Conservation (phyloP, 2,797 vertebrate genomes). For the Squalus acanthias region DNA sequence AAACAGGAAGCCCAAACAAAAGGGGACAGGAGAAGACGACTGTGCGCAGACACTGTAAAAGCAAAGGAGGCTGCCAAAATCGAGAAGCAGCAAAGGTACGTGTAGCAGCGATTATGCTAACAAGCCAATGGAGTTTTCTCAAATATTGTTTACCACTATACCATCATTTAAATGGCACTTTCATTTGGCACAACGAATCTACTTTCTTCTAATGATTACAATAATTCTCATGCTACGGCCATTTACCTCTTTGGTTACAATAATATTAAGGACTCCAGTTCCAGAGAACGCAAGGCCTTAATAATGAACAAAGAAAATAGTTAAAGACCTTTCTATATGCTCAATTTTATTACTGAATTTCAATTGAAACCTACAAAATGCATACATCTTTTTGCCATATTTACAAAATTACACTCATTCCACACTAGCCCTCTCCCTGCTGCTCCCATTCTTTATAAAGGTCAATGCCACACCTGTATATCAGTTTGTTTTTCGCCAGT, state of each 20-base stretch:
- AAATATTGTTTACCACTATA: neutral
- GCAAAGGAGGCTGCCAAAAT: slow-evolving; percentile 97
- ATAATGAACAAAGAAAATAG: neutral
- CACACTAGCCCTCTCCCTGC: neutral
- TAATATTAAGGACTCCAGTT: neutral
- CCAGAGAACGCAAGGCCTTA: neutral
- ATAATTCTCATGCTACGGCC: neutral
- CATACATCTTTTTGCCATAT: neutral
- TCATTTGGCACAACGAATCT: neutral
- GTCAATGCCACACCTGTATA: neutral
- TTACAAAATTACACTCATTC: neutral
- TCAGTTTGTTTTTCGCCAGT: neutral
- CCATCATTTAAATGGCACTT: neutral
- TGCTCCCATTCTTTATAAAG: neutral
- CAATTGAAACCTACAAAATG: neutral
- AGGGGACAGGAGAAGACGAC: slow-evolving; percentile 17
- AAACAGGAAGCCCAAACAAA: slow-evolving; percentile 57
- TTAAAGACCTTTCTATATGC: neutral
- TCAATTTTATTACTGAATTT: neutral
- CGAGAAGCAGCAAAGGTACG: slow-evolving; percentile 92
- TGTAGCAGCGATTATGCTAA: neutral
- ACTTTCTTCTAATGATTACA: neutral
- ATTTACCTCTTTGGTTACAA: neutral
- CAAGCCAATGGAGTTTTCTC: neutral
- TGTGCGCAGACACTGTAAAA: slow-evolving; percentile 71